A percentile compares a stretch with the other conserved stretches of the same genome.
Conservation (phyloP, 2,113 vertebrate genomes). For the Calcarius ornatus region DNA sequence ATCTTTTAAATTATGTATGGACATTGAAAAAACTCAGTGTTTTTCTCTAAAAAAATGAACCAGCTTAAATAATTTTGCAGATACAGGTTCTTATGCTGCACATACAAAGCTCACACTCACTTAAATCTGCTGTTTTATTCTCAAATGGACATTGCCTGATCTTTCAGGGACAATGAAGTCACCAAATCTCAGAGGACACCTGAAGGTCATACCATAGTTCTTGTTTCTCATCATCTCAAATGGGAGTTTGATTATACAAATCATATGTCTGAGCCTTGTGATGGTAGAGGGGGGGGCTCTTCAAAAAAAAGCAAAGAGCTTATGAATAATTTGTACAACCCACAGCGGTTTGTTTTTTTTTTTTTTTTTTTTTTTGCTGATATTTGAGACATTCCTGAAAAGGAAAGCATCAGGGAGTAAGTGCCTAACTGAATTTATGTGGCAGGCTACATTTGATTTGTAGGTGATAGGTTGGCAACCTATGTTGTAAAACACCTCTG, state of each 20-base stretch:
- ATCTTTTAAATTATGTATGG: neutral
- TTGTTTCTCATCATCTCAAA: neutral
- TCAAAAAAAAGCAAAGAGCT: neutral
- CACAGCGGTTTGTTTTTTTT: neutral
- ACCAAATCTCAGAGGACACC: neutral
- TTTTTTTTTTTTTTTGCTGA: neutral
- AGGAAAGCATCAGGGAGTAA: neutral
- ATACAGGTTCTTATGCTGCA: neutral
- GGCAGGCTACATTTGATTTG: conserved; percentile 18
- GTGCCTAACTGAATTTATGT: conserved; percentile 25
- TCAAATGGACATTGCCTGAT: neutral
- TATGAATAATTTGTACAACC: neutral
- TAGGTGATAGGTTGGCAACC: conserved; percentile 49
- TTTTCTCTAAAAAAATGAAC: neutral
- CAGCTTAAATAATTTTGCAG: neutral
- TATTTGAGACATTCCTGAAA: conserved; percentile 23
- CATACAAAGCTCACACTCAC: neutral
- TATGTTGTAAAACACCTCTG: conserved; percentile 49
- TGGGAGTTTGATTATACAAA: neutral
- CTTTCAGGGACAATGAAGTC: neutral
- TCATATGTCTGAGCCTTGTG: neutral
- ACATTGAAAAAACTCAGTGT: neutral
- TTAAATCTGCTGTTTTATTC: neutral
- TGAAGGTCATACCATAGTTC: neutral
- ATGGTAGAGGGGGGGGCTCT: neutral